Evolutionary conservation across 37 sponge, comb jelly and placozoan genomes (phyloP).

Genomic region (Agelas oroides): DNA sequence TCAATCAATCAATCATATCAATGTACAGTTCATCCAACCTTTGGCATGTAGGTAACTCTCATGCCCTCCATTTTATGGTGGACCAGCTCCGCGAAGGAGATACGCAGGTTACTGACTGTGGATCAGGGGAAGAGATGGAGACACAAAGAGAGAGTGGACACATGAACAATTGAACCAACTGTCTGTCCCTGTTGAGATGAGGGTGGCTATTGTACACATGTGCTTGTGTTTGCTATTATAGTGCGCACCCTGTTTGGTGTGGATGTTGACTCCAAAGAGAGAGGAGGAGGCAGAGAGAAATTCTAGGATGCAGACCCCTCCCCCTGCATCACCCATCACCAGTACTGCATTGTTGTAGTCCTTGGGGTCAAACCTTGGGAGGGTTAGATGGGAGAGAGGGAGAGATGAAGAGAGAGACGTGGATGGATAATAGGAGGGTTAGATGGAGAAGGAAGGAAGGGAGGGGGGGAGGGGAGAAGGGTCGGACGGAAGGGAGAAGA

Average conservation of each 20-base stretch:
- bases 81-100: conserved; percentile 55
- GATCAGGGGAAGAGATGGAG: too few relatives aligned
- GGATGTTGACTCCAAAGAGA: conserved; percentile 13
- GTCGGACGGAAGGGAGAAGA: too few relatives aligned
- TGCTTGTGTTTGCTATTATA: too few relatives aligned
- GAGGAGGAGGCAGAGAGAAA: conserved; percentile 34
- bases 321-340: conserved; percentile 90
- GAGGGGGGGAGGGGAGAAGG: neutral
- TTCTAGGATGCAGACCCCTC: conserved; percentile 66
- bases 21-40: too few relatives aligned
- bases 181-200: too few relatives aligned
- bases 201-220: too few relatives aligned
- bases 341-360: conserved; percentile 77
- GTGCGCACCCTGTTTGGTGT: conserved; percentile 49
- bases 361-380: conserved; percentile 37
- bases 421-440: neutral
- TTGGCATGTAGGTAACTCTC: conserved; percentile 23
- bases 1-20: too few relatives aligned
- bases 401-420: neutral
- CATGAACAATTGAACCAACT: neutral
- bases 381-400: too few relatives aligned
- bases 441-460: too few relatives aligned
- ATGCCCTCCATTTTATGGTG: conserved; percentile 31
- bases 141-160: too few relatives aligned
- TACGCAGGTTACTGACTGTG: too few relatives aligned